Evolutionary conservation across 2,113 vertebrate species (phyloP), one percentile per base, ranked within the genome.

Genomic region (Agapornis roseicollis): DNA sequence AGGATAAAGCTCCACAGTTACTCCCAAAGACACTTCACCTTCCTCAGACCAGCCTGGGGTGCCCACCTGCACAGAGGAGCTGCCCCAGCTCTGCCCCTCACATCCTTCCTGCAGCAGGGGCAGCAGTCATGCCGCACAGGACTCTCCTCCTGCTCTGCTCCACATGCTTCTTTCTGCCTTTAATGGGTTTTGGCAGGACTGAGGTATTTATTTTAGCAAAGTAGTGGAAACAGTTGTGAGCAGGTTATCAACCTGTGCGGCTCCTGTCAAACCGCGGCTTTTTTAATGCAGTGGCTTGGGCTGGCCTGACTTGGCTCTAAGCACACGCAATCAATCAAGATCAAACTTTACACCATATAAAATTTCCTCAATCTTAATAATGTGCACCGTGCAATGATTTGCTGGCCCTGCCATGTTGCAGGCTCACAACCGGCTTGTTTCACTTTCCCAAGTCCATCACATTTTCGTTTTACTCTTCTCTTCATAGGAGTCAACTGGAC

Each of bases 181-280:
- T 65, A 61, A 56, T 41, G 28, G 1, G 20, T 49, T 81, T 65
- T 76, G 77, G 70, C 90, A 93, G 55, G 49, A 25, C 17, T 1
- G 64, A 92, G 90, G 71, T 58, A 16, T 86, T 92, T 81, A 37
- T 95, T 88, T 89, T 39, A 81, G 52, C 49, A 15, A 85, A 89
- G 82, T 0, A 37, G 85, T 56, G 65, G 31, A 37, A 83, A 55
- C 5, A 86, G 85, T 42, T 93, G 2, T 3, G 58, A 71, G 90
- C 33, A 2, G 3, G 66, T 47, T 53, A 17, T 80, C 17, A 37
- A 37, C n/a, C 8, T 2, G 3, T 27, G 81, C 16, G 15, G 3
- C 6, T 60, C 73, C 33, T 55, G 88, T 66, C 20, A 31, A 35
- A 65, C 27, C 53, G 4, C 70, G 8, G 6, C 2, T 14, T 11